A percentile compares a stretch with the other conserved stretches of the same genome.
Evolutionary conservation across 2,888 invertebrate genomes (phyloP).

Genomic region (Ophioninae sp.): DNA sequence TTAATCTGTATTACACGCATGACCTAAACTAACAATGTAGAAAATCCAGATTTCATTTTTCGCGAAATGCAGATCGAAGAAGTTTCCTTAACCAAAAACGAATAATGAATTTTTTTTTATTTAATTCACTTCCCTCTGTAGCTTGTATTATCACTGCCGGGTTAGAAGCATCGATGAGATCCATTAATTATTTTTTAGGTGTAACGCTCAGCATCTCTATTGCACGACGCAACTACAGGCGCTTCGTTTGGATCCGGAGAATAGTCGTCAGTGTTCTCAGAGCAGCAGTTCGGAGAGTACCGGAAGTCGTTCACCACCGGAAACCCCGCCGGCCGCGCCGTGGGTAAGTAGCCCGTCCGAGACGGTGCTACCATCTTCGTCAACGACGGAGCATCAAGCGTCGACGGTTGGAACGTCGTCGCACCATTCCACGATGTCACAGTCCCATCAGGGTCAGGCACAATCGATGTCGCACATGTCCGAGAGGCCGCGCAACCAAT

Average conservation of each 20-base stretch:
- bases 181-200: slow-evolving; percentile 65
- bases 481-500: slow-evolving; percentile 71
- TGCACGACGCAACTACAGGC: slow-evolving; percentile 82
- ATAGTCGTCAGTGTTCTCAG: slow-evolving; percentile 82
- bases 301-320: slow-evolving; percentile 83
- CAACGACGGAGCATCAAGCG: slow-evolving; percentile 65
- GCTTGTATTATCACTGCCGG: not conserved
- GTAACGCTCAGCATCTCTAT: slow-evolving; percentile 77
- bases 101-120: not conserved
- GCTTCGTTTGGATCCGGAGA: slow-evolving; percentile 82
- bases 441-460: slow-evolving; percentile 80
- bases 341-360: slow-evolving; percentile 71
- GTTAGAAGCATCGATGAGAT: not conserved
- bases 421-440: slow-evolving; percentile 64
- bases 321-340: slow-evolving; percentile 83
- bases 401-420: slow-evolving; percentile 71
- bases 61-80: not conserved
- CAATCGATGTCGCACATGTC: slow-evolving; percentile 63
- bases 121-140: not conserved
- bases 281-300: slow-evolving; percentile 82
- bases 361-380: slow-evolving; percentile 69
- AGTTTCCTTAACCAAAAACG: not conserved
- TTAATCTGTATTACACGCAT: not conserved
- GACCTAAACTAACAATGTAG: not conserved
- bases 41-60: not conserved